These are phyloP conservation scores for Diplodus sargus DNA, from an alignment of 2,797 vertebrate species.

Conservation along the genomic window DNA sequence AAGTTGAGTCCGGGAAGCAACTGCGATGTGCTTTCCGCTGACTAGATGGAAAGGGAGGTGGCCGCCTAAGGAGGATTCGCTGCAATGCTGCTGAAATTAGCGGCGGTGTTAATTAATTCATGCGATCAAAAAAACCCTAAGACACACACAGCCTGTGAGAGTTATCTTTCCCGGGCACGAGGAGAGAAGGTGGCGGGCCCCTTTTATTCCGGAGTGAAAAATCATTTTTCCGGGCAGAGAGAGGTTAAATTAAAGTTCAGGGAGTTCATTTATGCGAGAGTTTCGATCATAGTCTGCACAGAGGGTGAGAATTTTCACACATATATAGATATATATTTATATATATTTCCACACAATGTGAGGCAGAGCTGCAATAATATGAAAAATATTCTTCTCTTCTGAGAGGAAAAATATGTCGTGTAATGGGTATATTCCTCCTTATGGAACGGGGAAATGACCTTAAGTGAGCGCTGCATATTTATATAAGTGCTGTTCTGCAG, in stretches of 20 bases:
- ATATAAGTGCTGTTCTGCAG: constrained; percentile 40
- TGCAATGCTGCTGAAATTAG: constrained; percentile 75
- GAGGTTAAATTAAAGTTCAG: constrained; percentile 38
- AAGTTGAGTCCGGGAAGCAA: constrained; percentile 53
- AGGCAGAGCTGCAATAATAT: constrained; percentile 9
- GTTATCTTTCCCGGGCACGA: constrained; percentile 32
- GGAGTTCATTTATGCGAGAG: constrained; percentile 29
- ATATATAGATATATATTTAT: not conserved
- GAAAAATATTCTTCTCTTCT: constrained; percentile 20
- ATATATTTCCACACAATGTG: not conserved
- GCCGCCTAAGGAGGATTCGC: constrained; percentile 69
- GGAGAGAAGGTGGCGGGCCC: constrained; percentile 41
- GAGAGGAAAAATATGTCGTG: constrained; percentile 24
- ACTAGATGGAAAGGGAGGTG: constrained; percentile 73
- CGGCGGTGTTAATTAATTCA: constrained; percentile 73
- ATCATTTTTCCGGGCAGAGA: not conserved
- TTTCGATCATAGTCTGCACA: not conserved
- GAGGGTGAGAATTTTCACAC: not conserved
- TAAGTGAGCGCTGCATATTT: constrained; percentile 41
- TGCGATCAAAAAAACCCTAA: constrained; percentile 50
- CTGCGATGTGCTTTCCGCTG: constrained; percentile 73
- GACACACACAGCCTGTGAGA: constrained; percentile 57
- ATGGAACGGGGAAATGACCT: constrained; percentile 29
- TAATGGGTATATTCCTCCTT: constrained; percentile 41
- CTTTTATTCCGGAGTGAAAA: constrained; percentile 55